Conservation (phyloP, 2,113 vertebrate species). For the Otocyon megalotis region DNA sequence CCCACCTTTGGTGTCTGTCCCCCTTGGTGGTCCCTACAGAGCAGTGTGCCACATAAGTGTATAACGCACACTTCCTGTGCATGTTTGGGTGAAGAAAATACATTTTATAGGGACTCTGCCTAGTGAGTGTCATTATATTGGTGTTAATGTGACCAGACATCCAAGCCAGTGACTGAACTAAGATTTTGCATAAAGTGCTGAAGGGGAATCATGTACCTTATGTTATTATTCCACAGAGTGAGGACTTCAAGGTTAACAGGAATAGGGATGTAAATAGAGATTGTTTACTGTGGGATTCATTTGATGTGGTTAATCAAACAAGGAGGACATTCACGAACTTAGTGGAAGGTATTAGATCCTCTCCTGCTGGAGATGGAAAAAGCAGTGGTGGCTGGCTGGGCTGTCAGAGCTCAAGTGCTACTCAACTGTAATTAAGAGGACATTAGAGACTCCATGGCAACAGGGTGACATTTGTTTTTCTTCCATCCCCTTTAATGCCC, state of each 20-base stretch:
- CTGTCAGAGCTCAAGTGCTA: not conserved
- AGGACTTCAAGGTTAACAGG: not conserved
- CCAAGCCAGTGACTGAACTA: not conserved
- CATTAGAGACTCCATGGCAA: conserved; percentile 58
- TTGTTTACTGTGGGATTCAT: not conserved
- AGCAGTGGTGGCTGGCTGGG: not conserved
- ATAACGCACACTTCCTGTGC: fast-evolving
- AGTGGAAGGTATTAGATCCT: not conserved
- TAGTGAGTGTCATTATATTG: not conserved
- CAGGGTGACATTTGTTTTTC: conserved; percentile 17
- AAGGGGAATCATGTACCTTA: not conserved
- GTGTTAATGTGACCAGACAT: not conserved
- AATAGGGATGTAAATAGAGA: not conserved
- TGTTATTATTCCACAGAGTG: not conserved
- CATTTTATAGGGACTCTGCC: not conserved
- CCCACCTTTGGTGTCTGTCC: not conserved
- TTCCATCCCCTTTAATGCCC: conserved; percentile 30
- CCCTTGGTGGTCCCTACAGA: not conserved
- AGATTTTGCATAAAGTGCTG: not conserved
- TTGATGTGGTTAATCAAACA: not conserved
- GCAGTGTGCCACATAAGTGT: not conserved
- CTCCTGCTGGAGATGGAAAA: not conserved
- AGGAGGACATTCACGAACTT: not conserved
- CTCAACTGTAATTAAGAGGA: not conserved
- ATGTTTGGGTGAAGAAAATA: not conserved